Base-by-base conservation (phyloP, 2,797 vertebrate genomes). In the Acipenser oxyrinchus region DNA sequence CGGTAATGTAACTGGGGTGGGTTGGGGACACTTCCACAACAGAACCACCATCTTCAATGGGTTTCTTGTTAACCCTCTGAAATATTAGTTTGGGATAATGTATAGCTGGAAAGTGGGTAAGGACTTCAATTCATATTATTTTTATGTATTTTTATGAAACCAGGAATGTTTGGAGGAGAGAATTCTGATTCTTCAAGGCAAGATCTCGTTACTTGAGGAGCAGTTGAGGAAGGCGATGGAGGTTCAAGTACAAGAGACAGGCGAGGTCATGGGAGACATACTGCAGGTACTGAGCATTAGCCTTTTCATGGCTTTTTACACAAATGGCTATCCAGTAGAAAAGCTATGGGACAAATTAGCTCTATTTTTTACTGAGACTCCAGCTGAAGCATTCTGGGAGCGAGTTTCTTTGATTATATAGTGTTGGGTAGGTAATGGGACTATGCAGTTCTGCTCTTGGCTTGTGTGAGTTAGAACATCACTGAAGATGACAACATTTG, bases 231-330 rank as follows among this genome's bases (percentile, higher is more conserved):
- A 66, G 66, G 78, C 86, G 37, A 73, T 49, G 1, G 78, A 84
- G 0, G 64, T 70, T 70, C 77, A 80, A 4, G 5, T 71, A n/a
- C 84, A 84, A 62, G 90, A 92, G 71, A 86, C 83, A 51, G 96
- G 96, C 13, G 96, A 99, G 72, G 93, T 96, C 66, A 86, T 99
- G 85, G 92, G 93, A 0, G 91, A 93, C 0, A 48, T 92, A 66
- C 85, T 98, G 74, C 91, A 96, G 95, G 96, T 96, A 82, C 23
- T 37, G 23, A 37, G 23, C 23, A 37, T 37, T 37, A 37, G 23
- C 0, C 15, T 18, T 18, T 18, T 18, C 1, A 18, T 18, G 15
- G 15, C 15, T 18, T 18, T 18, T 67, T 37, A 37, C 23, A 37
- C 2, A 3, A 37, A 37, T 37, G 23, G 23, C 23, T 13, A 58